Evolutionary conservation across 2,888 invertebrate genomes (phyloP).

Genomic region (Bimastos eiseni): DNA sequence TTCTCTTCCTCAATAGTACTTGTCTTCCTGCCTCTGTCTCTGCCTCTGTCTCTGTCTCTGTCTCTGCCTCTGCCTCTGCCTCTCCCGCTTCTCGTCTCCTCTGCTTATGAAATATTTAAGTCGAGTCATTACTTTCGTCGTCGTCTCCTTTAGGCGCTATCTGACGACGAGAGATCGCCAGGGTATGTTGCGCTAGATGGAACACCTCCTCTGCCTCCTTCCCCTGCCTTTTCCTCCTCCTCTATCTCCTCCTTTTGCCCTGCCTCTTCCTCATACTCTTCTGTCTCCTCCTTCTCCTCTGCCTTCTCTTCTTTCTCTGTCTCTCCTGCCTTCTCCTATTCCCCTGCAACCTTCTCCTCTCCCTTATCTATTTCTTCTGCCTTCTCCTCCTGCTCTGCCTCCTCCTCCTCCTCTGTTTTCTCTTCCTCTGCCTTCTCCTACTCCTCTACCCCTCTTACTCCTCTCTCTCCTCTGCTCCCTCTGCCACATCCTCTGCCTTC

Average conservation of each 20-base stretch:
- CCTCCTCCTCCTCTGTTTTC: neutral
- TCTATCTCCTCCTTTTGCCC: neutral
- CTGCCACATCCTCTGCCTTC: neutral
- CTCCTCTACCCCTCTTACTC: neutral
- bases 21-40: too few relatives aligned
- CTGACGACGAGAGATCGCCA: neutral
- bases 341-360: too few relatives aligned
- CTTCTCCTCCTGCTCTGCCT: too few relatives aligned
- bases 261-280: too few relatives aligned
- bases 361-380: too few relatives aligned
- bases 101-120: constrained; percentile 7
- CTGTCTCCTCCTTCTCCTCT: too few relatives aligned
- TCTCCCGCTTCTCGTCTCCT: neutral
- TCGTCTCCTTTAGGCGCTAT: neutral
- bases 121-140: neutral
- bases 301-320: neutral
- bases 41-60: too few relatives aligned
- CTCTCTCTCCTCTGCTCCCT: too few relatives aligned
- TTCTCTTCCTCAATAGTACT: too few relatives aligned
- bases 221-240: neutral
- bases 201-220: neutral
- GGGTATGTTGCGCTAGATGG: neutral
- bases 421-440: too few relatives aligned
- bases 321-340: too few relatives aligned
- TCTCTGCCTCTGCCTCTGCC: too few relatives aligned